Evolutionary conservation across 1,140 invertebrate genomes (phyloP).

Genomic region (Cyclina sinensis): DNA sequence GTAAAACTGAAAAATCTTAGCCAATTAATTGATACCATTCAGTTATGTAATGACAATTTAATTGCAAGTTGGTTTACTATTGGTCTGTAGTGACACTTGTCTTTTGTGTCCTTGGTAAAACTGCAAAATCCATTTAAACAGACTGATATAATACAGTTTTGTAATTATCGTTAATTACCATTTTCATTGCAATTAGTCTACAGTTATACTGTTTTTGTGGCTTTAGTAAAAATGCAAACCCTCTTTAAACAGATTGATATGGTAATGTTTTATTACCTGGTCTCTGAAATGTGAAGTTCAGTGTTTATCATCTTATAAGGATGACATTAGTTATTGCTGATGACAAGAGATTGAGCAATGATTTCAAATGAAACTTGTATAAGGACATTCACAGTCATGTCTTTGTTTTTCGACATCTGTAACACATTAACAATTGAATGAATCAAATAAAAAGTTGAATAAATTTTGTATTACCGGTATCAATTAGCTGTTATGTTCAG

Average conservation of each 20-base stretch:
- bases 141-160: too few relatives aligned
- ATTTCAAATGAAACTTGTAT: conserved; percentile 12
- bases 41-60: too few relatives aligned
- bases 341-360: not conserved
- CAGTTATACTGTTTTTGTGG: not conserved
- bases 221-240: not conserved
- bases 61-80: too few relatives aligned
- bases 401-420: not conserved
- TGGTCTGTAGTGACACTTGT: too few relatives aligned
- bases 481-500: not conserved
- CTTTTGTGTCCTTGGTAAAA: too few relatives aligned
- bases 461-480: not conserved
- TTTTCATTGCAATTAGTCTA: not conserved
- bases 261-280: not conserved
- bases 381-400: not conserved
- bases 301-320: not conserved
- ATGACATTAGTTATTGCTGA: conserved; percentile 4
- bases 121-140: too few relatives aligned
- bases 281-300: not conserved
- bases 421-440: not conserved
- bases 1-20: too few relatives aligned
- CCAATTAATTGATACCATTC: too few relatives aligned
- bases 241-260: not conserved
- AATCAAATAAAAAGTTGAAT: not conserved
- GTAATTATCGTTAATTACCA: too few relatives aligned